Base-by-base conservation (phyloP, 1,140 invertebrate genomes). In the Telenomus remus region DNA sequence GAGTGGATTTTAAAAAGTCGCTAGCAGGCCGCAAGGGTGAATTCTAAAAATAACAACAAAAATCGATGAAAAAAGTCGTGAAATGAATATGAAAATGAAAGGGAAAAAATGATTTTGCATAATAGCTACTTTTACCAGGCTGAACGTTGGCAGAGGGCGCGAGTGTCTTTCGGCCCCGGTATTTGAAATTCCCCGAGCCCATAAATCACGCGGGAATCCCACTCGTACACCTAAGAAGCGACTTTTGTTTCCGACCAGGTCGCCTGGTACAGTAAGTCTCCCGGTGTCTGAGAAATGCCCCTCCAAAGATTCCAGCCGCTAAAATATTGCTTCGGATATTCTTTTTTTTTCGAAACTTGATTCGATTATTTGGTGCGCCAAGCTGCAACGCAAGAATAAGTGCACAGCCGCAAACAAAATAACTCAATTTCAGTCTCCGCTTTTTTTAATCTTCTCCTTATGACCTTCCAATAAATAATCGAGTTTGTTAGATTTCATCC, bases 261-360 rank as follows among this genome's bases (percentile, higher is more conserved):
- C 12, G 42, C 27, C 15, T 15, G 15, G 27, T 44, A 7, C 39
- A 49, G 48, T 34, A 53, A 61, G 59, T 35, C 43, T 12, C 14
- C 10, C 50, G 50, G 50, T 48, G 51, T 64, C 34, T 54, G 61
- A 64, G 48, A 64, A 56, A 56, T 46, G 56, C 63, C 19, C 19
- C 19, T 27, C 19, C 2, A 27, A 27, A 27, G 19, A 27, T 27
- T 6, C 19, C 6, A 1, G 19, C 37, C 63, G 15, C 35, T 56
- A 51, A 65, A 65, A 65, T 65, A 65, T 65, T 34, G 53, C 53
- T 34, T 43, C 63, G 19, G 46, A 56, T 65, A 49, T 65, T 49
- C 53, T 27, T 27, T 27, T 27, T 19, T 43, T 27, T 48, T 55
- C 53, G 37, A 56, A 65, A 65, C 43, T 65, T 56, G 48, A 65